Base-by-base conservation (phyloP, 1,140 invertebrate genomes). In the Nasonia giraulti region DNA sequence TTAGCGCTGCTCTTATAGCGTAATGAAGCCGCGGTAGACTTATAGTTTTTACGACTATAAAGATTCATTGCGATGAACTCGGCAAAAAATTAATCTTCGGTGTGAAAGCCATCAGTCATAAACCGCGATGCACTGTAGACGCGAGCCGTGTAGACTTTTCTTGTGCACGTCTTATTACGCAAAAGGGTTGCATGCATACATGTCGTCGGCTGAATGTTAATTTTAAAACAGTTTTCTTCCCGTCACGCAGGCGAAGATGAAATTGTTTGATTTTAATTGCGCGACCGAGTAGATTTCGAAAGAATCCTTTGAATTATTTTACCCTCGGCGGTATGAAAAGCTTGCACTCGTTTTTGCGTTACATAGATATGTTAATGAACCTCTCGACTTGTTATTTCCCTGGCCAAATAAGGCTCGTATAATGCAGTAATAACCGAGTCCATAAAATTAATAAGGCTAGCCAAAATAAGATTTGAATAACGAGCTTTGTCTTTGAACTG, bases 51-150 rank as follows among this genome's bases (percentile, higher is more conserved):
- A 40, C 8, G 10, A 23, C 12, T 7, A 1, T 7, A 27, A 80
- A 71, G 40, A 14, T 68, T 80, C 68, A 40, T 80, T 80, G 62
- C 62, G 50, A 17, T 79, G 37, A 20, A 31, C n/a, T 66, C 75
- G 76, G 20, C 6, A 33, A 80, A 80, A 82, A 74, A 55, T 82
- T 44, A 74, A 55, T 82, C 50, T 68, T 62, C 73, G n/a, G 73
- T n/a, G 37, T 27, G 73, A 82, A 37, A 78, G 40, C 33, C 62
- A 47, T 77, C 77, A 78, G 44, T 83, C 73, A 83, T 78, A 78
- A 47, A 78, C 69, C 37, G 40, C 37, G 62, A 75, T 75, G 33
- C 20, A 44, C 10, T 7, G 2, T 27, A 27, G 12, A 20, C 5
- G 23, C 14, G 12, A 7, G 23, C 69, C 31, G 27, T 27, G 31